Base-by-base conservation (phyloP, 2,888 invertebrate genomes). In the Eurytoma adleriae region DNA sequence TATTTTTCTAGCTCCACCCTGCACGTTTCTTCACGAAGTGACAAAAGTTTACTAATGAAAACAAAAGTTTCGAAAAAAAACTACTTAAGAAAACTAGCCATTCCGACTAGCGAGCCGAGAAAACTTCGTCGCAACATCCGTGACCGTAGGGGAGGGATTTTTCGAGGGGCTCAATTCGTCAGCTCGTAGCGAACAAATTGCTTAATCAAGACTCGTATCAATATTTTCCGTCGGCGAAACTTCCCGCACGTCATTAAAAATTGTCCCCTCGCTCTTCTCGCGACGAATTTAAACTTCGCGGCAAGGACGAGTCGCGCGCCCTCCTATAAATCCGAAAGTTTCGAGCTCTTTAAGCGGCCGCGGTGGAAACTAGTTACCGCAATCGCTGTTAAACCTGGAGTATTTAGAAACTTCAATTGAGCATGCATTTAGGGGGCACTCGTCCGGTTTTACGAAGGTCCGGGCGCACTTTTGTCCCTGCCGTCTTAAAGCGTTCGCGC, bases 341-440 rank as follows among this genome's bases (percentile, higher is more conserved):
- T 79, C 57, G 59, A 74, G 74, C 73, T 61, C 67, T 61, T 70
- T 68, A 70, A 61, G 52, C 68, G 70, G 61, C 40, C 57, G 62
- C 56, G 62, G 67, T 61, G 20, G 59, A 66, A 74, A 75, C 70
- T 71, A 67, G 70, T 75, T 71, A 61, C 59, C 50, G 56, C 67
- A 40, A 52, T 57, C 14, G 67, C 54, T 16, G 68, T 50, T 78
- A 68, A 78, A 61, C 54, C 48, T 18, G 30, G 30, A 18, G 74
- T 64, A 79, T 79, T 79, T 70, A 40, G 71, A 71, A 76, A 76
- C 79, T 80, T 76, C 71, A 76, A 80, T 80, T 71, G 75, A 75
- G 67, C 79, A 71, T 80, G 79, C 71, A 67, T 71, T 80, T 56
- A 52, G 57, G 14, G 62, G 68, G 62, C 64, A 57, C 64, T 77